A percentile compares a stretch with the other conserved stretches of the same genome.
Conservation (phyloP, 2,888 invertebrate genomes). For the Tipula lateralis region DNA sequence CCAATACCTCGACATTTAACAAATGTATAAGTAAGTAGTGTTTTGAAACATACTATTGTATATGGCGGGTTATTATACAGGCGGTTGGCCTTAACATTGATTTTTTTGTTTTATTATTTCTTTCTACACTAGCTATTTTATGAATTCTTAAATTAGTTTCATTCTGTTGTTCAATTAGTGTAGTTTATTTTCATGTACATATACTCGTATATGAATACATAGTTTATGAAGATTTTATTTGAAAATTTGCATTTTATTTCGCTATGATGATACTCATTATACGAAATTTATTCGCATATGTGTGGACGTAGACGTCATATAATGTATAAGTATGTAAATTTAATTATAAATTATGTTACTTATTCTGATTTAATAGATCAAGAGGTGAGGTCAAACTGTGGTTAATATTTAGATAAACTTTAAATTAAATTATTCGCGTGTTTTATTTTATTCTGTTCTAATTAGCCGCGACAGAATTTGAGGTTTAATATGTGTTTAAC, state of each 20-base stretch:
- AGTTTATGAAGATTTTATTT: background rate
- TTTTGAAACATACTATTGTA: background rate
- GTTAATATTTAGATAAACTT: background rate
- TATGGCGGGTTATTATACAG: background rate
- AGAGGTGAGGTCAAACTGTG: background rate
- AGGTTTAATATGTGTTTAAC: background rate
- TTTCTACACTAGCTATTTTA: background rate
- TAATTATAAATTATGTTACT: background rate
- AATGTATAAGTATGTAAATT: background rate
- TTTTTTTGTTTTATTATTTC: background rate
- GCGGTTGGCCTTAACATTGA: conserved; percentile 1
- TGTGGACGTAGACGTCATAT: background rate
- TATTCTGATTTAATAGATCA: background rate
- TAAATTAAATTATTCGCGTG: background rate
- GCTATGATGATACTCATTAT: no score
- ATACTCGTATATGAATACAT: background rate
- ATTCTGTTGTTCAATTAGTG: background rate
- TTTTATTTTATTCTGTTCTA: background rate
- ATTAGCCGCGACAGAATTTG: background rate
- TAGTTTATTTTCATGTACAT: background rate
- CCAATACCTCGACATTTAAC: background rate
- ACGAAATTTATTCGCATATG: background rate
- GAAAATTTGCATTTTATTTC: no score
- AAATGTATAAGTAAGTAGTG: background rate
- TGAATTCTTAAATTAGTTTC: background rate